Evolutionary conservation across 2,888 invertebrate genomes (phyloP).

Genomic region (Ellobium chinense): DNA sequence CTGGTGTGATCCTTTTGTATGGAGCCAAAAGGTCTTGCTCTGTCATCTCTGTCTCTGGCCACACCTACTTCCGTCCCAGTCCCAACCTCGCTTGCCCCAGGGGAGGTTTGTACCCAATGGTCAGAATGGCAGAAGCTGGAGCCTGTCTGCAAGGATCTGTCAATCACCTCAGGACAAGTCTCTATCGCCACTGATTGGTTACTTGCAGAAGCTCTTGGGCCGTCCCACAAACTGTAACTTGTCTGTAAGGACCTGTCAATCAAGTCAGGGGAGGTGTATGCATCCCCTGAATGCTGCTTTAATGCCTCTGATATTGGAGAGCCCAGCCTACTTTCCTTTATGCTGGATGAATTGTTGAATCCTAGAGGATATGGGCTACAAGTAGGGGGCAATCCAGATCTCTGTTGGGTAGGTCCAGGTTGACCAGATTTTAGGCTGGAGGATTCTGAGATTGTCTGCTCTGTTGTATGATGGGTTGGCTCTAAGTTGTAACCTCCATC

Average conservation of each 20-base stretch:
- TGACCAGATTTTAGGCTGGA: background rate
- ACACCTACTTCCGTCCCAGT: background rate
- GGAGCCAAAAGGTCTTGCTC: background rate
- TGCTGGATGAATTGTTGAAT: conserved; percentile 1
- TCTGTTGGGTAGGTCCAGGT: background rate
- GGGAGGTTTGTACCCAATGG: conserved; percentile 43
- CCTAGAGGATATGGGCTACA: too few relatives aligned
- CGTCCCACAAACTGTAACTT: background rate
- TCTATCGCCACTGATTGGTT: conserved; percentile 19
- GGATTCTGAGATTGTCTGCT: background rate
- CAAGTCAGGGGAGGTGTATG: conserved; percentile 13
- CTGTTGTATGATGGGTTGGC: background rate
- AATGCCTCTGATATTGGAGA: too few relatives aligned
- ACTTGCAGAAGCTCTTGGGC: too few relatives aligned
- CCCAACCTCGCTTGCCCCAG: background rate
- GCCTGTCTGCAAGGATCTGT: conserved; percentile 39
- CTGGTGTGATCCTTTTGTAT: background rate
- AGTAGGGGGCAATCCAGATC: too few relatives aligned
- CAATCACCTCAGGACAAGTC: conserved; percentile 8
- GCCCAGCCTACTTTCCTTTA: conserved; percentile 6
- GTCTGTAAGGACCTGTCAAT: conserved; percentile 37
- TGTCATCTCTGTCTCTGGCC: background rate
- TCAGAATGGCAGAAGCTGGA: conserved; percentile 14
- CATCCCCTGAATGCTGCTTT: conserved; percentile 15
- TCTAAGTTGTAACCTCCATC: conserved; percentile 41